Conservation (phyloP, 1,140 invertebrate genomes). For the Oppia nitens region DNA sequence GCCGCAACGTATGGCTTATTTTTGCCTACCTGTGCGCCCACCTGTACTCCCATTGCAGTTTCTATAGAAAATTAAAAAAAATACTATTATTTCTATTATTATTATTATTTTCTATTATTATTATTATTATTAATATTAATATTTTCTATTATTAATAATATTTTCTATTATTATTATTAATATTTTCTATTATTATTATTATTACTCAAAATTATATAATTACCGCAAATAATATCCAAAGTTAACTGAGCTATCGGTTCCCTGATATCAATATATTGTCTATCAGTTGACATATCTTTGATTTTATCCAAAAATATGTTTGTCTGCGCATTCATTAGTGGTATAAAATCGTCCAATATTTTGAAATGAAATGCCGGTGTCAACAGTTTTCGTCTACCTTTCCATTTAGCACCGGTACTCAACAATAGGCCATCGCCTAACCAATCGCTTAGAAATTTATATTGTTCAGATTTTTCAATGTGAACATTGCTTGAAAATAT, state of each 20-base stretch:
- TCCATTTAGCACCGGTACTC: conserved; percentile 43
- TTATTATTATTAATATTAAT: too few relatives aligned
- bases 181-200: too few relatives aligned
- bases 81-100: too few relatives aligned
- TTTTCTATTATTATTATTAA: too few relatives aligned
- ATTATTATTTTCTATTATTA: too few relatives aligned
- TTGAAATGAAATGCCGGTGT: conserved; percentile 48
- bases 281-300: conserved; percentile 27
- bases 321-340: conserved; percentile 36
- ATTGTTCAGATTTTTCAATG: not conserved
- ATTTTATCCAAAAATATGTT: conserved; percentile 45
- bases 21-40: conserved; percentile 45
- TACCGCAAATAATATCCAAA: conserved; percentile 21
- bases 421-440: conserved; percentile 40
- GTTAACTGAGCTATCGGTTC: conserved; percentile 16
- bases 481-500: not conserved
- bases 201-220: conserved; percentile 2
- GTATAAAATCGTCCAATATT: conserved; percentile 41
- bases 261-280: conserved; percentile 13
- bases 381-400: conserved; percentile 39
- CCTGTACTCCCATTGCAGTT: conserved; percentile 58
- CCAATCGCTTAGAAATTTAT: not conserved
- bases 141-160: too few relatives aligned
- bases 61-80: conserved; percentile 49
- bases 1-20: conserved; percentile 56